Evolutionary conservation across 2,113 vertebrate genomes (phyloP).

Genomic region (Melanotaenia duboulayi): DNA sequence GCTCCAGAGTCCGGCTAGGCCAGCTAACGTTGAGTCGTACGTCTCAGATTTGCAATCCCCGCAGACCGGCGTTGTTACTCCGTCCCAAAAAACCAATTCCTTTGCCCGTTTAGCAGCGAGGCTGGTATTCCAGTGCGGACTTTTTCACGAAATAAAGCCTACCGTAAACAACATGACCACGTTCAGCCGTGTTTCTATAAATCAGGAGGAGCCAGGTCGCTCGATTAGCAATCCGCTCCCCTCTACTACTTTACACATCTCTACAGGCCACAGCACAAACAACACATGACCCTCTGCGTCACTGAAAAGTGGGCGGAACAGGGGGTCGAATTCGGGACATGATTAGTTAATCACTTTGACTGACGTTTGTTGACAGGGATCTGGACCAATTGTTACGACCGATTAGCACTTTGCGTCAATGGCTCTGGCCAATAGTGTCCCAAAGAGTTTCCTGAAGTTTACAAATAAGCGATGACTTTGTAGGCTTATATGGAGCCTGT

Average conservation of each 20-base stretch:
- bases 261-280: slow-evolving; percentile 88
- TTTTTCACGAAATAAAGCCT: slow-evolving; percentile 63
- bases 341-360: slow-evolving; percentile 52
- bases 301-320: slow-evolving; percentile 59
- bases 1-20: slow-evolving; percentile 74
- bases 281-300: slow-evolving; percentile 87
- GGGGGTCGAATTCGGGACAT: not conserved
- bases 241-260: slow-evolving; percentile 80
- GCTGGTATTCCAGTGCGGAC: slow-evolving; percentile 43
- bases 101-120: slow-evolving; percentile 23
- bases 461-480: slow-evolving; percentile 53
- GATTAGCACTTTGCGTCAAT: slow-evolving; percentile 64
- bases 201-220: slow-evolving; percentile 74
- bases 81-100: slow-evolving; percentile 24
- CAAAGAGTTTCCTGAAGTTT: slow-evolving; percentile 44
- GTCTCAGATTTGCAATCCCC: slow-evolving; percentile 47
- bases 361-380: not conserved
- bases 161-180: slow-evolving; percentile 78
- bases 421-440: slow-evolving; percentile 51
- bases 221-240: slow-evolving; percentile 70
- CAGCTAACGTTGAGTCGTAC: slow-evolving; percentile 66
- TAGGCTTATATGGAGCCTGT: slow-evolving; percentile 37
- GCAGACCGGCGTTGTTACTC: slow-evolving; percentile 54
- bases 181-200: slow-evolving; percentile 64
- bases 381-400: slow-evolving; percentile 12